Evolutionary conservation across 92 coral and sea anemone species (phyloP).

Genomic region (Siderastrea radians): DNA sequence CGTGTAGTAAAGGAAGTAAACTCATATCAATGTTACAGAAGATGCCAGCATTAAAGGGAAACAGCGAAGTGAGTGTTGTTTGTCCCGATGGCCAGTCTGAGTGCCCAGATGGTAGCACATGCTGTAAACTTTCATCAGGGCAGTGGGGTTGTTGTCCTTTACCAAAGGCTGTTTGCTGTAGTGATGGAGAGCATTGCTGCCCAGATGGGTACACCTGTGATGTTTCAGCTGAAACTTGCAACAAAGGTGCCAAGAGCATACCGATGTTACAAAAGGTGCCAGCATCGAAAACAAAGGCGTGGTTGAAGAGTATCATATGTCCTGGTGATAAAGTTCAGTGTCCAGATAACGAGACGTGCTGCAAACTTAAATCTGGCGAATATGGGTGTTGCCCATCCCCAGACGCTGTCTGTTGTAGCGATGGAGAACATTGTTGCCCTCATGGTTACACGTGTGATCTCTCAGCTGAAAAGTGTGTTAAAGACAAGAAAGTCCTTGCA

Average conservation of each 20-base stretch:
- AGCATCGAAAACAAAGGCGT: not conserved
- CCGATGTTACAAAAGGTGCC: not conserved
- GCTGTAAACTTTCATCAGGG: constrained; percentile 76
- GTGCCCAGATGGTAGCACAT: constrained; percentile 76
- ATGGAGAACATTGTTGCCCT: constrained; percentile 73
- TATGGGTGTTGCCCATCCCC: constrained; percentile 77
- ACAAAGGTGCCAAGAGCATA: constrained; percentile 8
- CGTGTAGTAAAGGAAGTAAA: not conserved
- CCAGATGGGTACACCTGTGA: constrained; percentile 74
- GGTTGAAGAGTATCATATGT: constrained; percentile 45
- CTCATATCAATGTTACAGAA: not conserved
- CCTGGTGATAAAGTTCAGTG: constrained; percentile 62
- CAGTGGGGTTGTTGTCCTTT: constrained; percentile 85
- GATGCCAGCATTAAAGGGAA: not conserved
- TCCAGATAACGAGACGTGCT: constrained; percentile 72
- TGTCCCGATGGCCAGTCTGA: constrained; percentile 63
- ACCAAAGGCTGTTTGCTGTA: constrained; percentile 80
- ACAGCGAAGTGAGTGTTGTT: not conserved
- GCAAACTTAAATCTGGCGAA: constrained; percentile 58
- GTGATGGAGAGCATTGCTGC: constrained; percentile 72
- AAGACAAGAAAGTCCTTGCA: not conserved
- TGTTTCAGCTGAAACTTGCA: constrained; percentile 42
- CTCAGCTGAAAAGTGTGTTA: constrained; percentile 54
- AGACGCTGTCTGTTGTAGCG: constrained; percentile 74
- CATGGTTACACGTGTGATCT: constrained; percentile 70